Evolutionary conservation across 2,113 vertebrate species (phyloP).

Genomic region (Salvelinus sp.): DNA sequence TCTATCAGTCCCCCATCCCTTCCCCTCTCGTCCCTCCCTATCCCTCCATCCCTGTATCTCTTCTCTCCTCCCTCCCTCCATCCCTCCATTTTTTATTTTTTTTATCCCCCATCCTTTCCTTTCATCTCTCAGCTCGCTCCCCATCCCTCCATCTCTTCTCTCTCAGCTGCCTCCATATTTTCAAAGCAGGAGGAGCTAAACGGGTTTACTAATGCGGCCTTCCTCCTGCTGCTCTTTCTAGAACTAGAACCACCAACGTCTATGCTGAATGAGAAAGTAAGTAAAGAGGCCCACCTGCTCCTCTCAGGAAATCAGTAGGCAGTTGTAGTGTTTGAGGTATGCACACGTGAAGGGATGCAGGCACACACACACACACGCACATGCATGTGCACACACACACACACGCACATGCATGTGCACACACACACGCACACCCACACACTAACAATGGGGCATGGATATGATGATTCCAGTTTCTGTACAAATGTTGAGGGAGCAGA

Average conservation of each 20-base stretch:
- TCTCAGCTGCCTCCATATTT: slow-evolving; percentile 15
- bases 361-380: neutral
- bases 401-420: neutral
- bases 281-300: neutral
- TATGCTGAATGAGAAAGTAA: neutral
- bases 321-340: too few species aligned
- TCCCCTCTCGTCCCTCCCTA: too few species aligned
- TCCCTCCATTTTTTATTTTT: too few species aligned
- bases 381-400: too few species aligned
- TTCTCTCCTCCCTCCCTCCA: too few species aligned
- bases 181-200: slow-evolving; percentile 22
- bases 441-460: too few species aligned
- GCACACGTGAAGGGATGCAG: too few species aligned
- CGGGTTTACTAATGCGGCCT: slow-evolving; percentile 16
- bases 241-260: neutral
- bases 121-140: too few species aligned
- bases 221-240: slow-evolving; percentile 1
- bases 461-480: slow-evolving; percentile 1
- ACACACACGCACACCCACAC: too few species aligned
- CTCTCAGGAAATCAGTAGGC: neutral
- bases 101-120: too few species aligned
- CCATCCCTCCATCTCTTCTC: neutral
- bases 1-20: too few species aligned
- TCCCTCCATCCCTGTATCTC: too few species aligned
- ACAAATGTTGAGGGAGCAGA: slow-evolving; percentile 45